Percentiles rank a stretch among this genome's conserved stretches.
Evolutionary conservation across 1,140 invertebrate species (phyloP).

Genomic region (Gerris buenoi): DNA sequence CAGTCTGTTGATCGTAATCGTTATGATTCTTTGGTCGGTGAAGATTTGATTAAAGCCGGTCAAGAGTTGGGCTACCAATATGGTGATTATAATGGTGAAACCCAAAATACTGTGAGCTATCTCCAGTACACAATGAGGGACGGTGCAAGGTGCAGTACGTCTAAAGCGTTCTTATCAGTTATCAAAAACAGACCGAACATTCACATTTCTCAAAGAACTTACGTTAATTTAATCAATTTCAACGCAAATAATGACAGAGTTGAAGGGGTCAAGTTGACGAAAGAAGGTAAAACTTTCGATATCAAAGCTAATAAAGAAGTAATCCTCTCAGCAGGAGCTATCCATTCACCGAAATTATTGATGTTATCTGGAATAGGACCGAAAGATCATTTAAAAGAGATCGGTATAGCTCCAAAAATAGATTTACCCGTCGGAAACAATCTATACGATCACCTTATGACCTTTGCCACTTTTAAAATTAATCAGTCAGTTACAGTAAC

Average conservation of each 20-base stretch:
- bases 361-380: constrained; percentile 57
- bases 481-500: neutral
- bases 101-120: constrained; percentile 31
- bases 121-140: constrained; percentile 32
- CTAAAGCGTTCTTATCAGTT: constrained; percentile 45
- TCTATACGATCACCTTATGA: constrained; percentile 58
- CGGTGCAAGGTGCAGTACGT: constrained; percentile 14
- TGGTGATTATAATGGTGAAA: constrained; percentile 55
- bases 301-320: constrained; percentile 38
- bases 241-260: constrained; percentile 40
- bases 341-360: constrained; percentile 49
- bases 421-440: constrained; percentile 59
- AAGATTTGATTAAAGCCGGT: constrained; percentile 48
- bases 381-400: constrained; percentile 43
- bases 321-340: constrained; percentile 42
- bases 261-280: constrained; percentile 38
- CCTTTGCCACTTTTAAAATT: neutral
- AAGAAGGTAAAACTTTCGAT: constrained; percentile 26
- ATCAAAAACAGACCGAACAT: constrained; percentile 30
- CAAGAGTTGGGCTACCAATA: constrained; percentile 49
- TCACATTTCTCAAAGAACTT: constrained; percentile 32
- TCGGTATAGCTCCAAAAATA: constrained; percentile 47
- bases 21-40: constrained; percentile 19
- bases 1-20: neutral
- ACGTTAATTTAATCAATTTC: constrained; percentile 35